A percentile compares a stretch with the other conserved stretches of the same genome.
Evolutionary conservation across 2,797 vertebrate genomes (phyloP).

Genomic region (Neomorphus geoffroyi): DNA sequence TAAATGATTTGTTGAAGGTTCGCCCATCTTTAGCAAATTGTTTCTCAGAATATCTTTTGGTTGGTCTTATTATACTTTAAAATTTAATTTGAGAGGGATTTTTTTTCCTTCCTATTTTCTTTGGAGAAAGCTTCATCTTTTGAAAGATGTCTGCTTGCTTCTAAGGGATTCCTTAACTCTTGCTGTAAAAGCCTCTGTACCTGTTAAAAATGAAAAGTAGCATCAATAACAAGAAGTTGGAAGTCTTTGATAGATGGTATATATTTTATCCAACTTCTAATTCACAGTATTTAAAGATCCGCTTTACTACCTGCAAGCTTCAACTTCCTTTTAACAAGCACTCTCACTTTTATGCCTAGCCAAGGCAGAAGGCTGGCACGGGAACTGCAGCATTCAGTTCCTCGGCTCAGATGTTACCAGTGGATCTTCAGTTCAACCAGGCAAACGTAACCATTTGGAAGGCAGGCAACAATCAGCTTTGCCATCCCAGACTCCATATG

Average conservation of each 20-base stretch:
- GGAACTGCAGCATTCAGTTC: neutral
- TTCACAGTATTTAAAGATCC: neutral
- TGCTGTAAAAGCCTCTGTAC: neutral
- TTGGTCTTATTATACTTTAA: slow-evolving; percentile 53
- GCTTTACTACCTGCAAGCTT: neutral
- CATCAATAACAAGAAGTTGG: neutral
- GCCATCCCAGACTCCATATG: neutral
- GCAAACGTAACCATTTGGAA: neutral
- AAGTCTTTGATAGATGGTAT: neutral
- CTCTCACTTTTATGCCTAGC: neutral
- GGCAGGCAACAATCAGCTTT: neutral
- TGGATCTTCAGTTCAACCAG: neutral
- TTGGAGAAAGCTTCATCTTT: neutral
- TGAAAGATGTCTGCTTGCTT: neutral
- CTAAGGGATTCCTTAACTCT: neutral
- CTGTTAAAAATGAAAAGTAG: neutral
- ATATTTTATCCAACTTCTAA: neutral
- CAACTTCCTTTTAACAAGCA: neutral
- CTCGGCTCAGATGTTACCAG: neutral
- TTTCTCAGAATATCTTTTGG: slow-evolving; percentile 45
- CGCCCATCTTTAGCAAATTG: slow-evolving; percentile 33
- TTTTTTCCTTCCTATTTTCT: neutral
- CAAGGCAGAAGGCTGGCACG: neutral
- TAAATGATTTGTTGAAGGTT: slow-evolving; percentile 9
- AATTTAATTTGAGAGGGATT: slow-evolving; percentile 22